These are phyloP conservation scores for Callaeas wilsoni DNA, from an alignment of 2,113 vertebrate genomes.

Conservation along the genomic window DNA sequence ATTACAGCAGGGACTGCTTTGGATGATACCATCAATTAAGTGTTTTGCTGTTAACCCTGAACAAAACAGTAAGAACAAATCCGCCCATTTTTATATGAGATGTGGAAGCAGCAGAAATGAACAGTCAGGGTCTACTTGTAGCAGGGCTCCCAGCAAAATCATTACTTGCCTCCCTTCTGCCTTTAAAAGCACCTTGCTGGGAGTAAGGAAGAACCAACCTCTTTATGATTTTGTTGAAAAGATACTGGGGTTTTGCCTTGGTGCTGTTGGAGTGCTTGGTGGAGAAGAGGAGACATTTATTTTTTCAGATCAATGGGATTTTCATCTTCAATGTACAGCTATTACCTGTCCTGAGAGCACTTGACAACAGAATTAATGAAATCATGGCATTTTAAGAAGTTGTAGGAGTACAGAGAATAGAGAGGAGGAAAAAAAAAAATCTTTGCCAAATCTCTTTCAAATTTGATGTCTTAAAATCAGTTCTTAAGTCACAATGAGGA, in stretches of 20 bases:
- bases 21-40: not conserved
- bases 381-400: not conserved
- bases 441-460: not conserved
- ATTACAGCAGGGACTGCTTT: not conserved
- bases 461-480: not conserved
- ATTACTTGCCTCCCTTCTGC: not conserved
- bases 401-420: not conserved
- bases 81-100: not conserved
- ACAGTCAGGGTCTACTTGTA: not conserved
- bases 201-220: not conserved
- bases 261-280: not conserved
- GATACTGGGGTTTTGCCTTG: not conserved
- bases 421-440: not conserved
- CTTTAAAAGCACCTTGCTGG: not conserved
- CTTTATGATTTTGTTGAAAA: not conserved
- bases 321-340: not conserved
- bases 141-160: not conserved
- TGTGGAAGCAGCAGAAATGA: not conserved
- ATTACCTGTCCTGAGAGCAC: not conserved
- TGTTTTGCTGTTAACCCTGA: not conserved
- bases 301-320: not conserved
- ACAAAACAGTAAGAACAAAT: not conserved
- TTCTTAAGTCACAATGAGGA: not conserved
- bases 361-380: not conserved
- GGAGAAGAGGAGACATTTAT: not conserved